Base-by-base conservation (phyloP, 1,140 invertebrate species). In the Parasteatoda tepidariorum region DNA sequence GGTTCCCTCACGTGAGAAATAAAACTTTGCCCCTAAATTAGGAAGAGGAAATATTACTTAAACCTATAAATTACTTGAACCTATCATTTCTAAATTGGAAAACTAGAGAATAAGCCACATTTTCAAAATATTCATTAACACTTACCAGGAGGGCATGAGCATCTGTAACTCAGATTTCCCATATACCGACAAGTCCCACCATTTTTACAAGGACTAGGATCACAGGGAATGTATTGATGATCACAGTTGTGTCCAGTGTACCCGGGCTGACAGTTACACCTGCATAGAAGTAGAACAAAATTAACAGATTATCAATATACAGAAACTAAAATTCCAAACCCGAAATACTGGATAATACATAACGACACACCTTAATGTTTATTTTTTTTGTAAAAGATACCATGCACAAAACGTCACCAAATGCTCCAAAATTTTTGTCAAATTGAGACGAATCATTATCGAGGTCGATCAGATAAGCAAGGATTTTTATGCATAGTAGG, bases 181-280 rank as follows among this genome's bases (percentile, higher is more conserved):
- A 94, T 88, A 86, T 92, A 91, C 57, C 91, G 91, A 89, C 97
- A 98, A 30, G 91, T 92, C 83, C 96, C 97, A 57, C 94, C 96
- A 89, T 99, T 97, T 85, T 92, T 89, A 88, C 96, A 98, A 2
- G 96, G 95, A 68, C 93, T 96, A 7, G 96, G 95, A 86, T 95
- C 92, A 89, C 96, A 97, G 2, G 96, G 96, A 84, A 96, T 93
- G 88, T 97, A 97, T 85, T 94, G 93, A 88, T 91, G 94, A 88
- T 97, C 95, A 90, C 96, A 97, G 89, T 97, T 94, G 87, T 94
- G 92, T 15, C 96, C 96, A 2, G 95, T 97, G 88, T 94, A 97
- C 84, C 96, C 96, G 84, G 92, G 92, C 85, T 94, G 91, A 89
- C 96, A 98, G 85, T 94, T 93, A 89, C 96, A 98, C 90, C 94